phyloP scores from a whole-genome alignment of 1,140 invertebrate species.

The Eupeodes corollae region DNA sequence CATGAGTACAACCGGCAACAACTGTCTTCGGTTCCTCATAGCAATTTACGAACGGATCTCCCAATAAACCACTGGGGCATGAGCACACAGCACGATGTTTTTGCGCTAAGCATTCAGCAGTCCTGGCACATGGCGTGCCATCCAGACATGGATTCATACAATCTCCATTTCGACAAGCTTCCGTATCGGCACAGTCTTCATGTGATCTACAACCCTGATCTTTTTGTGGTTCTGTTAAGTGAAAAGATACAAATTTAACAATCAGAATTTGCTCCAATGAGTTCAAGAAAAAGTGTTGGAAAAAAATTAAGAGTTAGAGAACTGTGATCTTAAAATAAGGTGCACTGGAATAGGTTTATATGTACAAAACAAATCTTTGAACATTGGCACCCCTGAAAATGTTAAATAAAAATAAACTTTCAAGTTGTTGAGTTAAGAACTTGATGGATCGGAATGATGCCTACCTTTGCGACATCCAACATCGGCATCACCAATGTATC shows the following conservation, averaged over 20 bases:
- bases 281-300: background rate
- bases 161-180: slow-evolving; percentile 58
- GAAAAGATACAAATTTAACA: background rate
- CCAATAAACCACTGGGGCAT: slow-evolving; percentile 61
- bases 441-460: slow-evolving; percentile 2
- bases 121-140: slow-evolving; percentile 62
- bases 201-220: slow-evolving; percentile 56
- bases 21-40: slow-evolving; percentile 42
- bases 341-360: too few relatives aligned
- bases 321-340: too few relatives aligned
- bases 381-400: too few relatives aligned
- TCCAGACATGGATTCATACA: slow-evolving; percentile 68
- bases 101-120: slow-evolving; percentile 63
- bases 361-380: too few relatives aligned
- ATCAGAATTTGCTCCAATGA: background rate
- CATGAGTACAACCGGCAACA: slow-evolving; percentile 54
- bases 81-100: slow-evolving; percentile 66
- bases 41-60: slow-evolving; percentile 72
- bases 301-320: too few relatives aligned
- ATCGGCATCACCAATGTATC: slow-evolving; percentile 73
- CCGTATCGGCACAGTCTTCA: slow-evolving; percentile 57
- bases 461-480: slow-evolving; percentile 66
- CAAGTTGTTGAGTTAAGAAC: too few relatives aligned
- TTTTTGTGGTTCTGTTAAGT: slow-evolving; percentile 35
- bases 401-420: too few relatives aligned